These are phyloP conservation scores for Suricata suricatta DNA, from an alignment of 2,113 vertebrate species.

Conservation along the genomic window DNA sequence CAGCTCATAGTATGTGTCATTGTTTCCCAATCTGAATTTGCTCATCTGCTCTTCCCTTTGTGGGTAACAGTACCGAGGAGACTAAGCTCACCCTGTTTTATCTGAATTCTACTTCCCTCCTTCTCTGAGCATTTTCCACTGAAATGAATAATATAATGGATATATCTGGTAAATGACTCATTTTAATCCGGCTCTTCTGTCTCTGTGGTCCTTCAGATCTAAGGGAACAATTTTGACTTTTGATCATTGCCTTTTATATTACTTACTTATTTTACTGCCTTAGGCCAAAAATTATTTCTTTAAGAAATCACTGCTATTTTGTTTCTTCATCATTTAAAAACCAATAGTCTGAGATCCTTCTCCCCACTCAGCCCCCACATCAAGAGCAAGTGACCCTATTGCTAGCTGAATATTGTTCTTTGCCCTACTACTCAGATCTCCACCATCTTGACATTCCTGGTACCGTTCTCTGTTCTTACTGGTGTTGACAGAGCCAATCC, in stretches of 20 bases:
- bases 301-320: background rate
- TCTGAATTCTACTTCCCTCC: background rate
- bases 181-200: background rate
- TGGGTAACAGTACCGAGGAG: background rate
- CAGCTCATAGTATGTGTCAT: background rate
- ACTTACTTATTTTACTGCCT: background rate
- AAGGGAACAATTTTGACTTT: background rate
- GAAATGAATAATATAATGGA: constrained; percentile 27
- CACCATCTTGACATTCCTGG: background rate
- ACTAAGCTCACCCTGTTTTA: background rate
- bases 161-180: background rate
- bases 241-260: constrained; percentile 13
- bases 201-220: background rate
- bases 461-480: background rate
- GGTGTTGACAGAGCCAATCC: background rate
- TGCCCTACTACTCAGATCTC: background rate
- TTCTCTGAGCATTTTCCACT: background rate
- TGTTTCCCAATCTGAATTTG: constrained; percentile 65
- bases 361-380: background rate
- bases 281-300: background rate
- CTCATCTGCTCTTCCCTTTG: constrained; percentile 25
- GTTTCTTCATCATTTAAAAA: constrained; percentile 3
- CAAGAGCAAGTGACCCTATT: background rate
- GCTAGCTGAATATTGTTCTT: background rate
- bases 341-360: background rate